Base-by-base conservation (phyloP, 2,113 vertebrate species). In the Arenaria interpres region DNA sequence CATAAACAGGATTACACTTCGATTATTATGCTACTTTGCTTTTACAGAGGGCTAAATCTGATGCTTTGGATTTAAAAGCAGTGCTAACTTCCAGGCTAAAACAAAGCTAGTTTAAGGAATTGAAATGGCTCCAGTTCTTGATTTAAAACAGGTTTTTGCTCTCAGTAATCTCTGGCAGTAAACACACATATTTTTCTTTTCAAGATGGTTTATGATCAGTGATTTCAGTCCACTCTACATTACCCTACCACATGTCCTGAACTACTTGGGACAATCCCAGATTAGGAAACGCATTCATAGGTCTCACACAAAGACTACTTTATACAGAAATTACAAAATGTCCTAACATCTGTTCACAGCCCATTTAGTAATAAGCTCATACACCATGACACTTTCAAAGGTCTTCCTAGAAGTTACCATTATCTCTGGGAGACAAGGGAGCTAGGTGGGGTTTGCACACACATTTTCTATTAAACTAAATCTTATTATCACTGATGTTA, bases 131-230 rank as follows among this genome's bases (percentile, higher is more conserved):
- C 89, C 91, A 96, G 84, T 80, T 83, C 89, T 95, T 97, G 95
- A 97, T 97, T 97, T 97, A 94, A 97, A 97, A n/a, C 96, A 97
- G 89, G 81, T 95, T 97, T 96, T 94, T 92, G 85, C 76, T 92
- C 83, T 91, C 84, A 74, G 89, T 95, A 96, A 96, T 97, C 92
- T 95, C 93, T 96, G 91, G 87, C 95, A 95, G 93, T 97, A 97
- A 96, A 96, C 94, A 97, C 87, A 93, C 96, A 71, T 91, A 89
- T 87, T 97, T 96, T 96, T 96, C 84, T 95, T 95, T 95, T 96
- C 93, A 96, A 91, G 93, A 91, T 97, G 81, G 89, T 97, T 97
- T 97, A 97, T 95, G 97, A 97, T 96, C 96, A 97, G 93, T 91
- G 95, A 96, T 89, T 96, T 96, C 69, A 91, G 89, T 85, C 64